Evolutionary conservation across 2,888 invertebrate species (phyloP).

Genomic region (Ophion ventricosus): DNA sequence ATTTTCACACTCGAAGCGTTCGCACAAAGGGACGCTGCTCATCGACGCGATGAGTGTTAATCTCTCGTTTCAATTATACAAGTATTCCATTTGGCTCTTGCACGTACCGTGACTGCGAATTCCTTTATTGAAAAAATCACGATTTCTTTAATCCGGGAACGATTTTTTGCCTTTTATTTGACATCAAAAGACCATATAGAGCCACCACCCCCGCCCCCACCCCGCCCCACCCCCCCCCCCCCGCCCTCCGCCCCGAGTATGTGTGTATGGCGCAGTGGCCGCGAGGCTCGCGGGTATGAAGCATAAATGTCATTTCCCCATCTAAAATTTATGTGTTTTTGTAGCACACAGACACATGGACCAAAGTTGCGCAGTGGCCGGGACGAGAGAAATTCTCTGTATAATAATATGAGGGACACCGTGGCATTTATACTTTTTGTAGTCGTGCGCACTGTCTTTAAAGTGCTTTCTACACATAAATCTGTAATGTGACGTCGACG

Average conservation of each 20-base stretch:
- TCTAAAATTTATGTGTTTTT: constrained; percentile 22
- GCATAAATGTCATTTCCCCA: constrained; percentile 14
- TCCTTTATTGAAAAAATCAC: neutral
- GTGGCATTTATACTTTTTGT: constrained; percentile 27
- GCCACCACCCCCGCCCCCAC: too few relatives aligned
- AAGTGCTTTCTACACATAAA: constrained; percentile 46
- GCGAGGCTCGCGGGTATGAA: neutral
- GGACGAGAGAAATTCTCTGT: constrained; percentile 3
- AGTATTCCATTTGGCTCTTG: neutral
- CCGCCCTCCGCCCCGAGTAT: too few relatives aligned
- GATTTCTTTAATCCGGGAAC: neutral
- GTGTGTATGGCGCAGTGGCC: neutral
- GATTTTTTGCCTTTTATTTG: neutral
- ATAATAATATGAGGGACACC: neutral
- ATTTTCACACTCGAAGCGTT: neutral
- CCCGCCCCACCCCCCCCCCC: too few relatives aligned
- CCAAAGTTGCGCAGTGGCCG: neutral
- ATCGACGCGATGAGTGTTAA: constrained; percentile 91
- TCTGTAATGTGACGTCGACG: constrained; percentile 43
- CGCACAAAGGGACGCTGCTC: neutral
- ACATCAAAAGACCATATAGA: neutral
- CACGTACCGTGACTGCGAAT: neutral
- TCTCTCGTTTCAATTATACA: constrained; percentile 87
- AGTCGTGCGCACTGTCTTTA: constrained; percentile 25
- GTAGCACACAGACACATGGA: neutral